A percentile compares a stretch with the other conserved stretches of the same genome.
Evolutionary conservation across 2,888 invertebrate species (phyloP).

Genomic region (Onthophagus sagittarius): DNA sequence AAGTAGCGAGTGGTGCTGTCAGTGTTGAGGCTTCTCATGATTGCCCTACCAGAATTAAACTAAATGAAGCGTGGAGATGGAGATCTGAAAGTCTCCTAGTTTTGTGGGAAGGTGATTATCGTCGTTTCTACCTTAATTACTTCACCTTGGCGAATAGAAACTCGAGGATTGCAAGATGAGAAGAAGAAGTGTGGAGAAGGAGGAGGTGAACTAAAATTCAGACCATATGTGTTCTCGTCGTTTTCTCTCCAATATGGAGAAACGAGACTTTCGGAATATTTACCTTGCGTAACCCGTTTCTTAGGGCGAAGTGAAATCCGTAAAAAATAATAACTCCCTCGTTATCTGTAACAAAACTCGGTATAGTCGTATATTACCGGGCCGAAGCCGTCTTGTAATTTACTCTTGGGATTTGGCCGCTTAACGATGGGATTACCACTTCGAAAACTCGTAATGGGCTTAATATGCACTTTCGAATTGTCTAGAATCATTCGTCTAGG

Average conservation of each 20-base stretch:
- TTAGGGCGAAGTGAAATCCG: conserved; percentile 12
- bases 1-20: not conserved
- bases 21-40: not conserved
- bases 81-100: not conserved
- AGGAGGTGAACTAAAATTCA: not conserved
- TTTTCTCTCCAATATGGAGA: not conserved
- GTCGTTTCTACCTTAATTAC: not conserved
- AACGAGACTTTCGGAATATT: conserved; percentile 8
- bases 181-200: not conserved
- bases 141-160: not conserved
- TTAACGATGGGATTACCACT: not conserved
- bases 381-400: conserved; percentile 8
- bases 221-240: not conserved
- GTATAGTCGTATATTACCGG: conserved; percentile 11
- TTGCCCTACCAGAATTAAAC: not conserved
- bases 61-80: not conserved
- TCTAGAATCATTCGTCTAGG: not conserved
- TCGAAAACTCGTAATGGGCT: not conserved
- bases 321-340: conserved; percentile 13
- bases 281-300: conserved; percentile 7
- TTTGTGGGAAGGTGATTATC: not conserved
- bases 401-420: not conserved
- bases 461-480: not conserved
- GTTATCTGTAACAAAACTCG: conserved; percentile 7
- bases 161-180: not conserved